Conservation (phyloP, 2,113 vertebrate genomes). For the western clawed frog (Xenopus tropicalis) region UCB_Xtro_10.0 CM004446.2:87139001-87139500, state of each 20-base stretch:
- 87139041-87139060: no score
- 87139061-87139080: no score
- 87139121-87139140: constrained; percentile 64
- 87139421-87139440: constrained; percentile 38
- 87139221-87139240: constrained; percentile 48
- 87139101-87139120: constrained; percentile 50
- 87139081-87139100: no score
- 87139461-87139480: constrained; percentile 67
- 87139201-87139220: constrained; percentile 59
- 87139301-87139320: not conserved
- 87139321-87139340: not conserved
- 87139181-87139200: constrained; percentile 61
- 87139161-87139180: constrained; percentile 63
- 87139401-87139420: not conserved
- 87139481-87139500: constrained; percentile 69
- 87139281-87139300: constrained; percentile 15
- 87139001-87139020: no score
- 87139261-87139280: constrained; percentile 14
- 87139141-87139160: constrained; percentile 56
- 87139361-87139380: constrained; percentile 30
- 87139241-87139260: constrained; percentile 34
- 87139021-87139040: no score
- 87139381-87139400: not conserved
- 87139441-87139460: constrained; percentile 55
- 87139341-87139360: constrained; percentile 11